Percentiles rank a stretch among this genome's conserved stretches.
phyloP scores from a whole-genome alignment of 2,113 vertebrate genomes.

The Oryzias javanicus region DNA sequence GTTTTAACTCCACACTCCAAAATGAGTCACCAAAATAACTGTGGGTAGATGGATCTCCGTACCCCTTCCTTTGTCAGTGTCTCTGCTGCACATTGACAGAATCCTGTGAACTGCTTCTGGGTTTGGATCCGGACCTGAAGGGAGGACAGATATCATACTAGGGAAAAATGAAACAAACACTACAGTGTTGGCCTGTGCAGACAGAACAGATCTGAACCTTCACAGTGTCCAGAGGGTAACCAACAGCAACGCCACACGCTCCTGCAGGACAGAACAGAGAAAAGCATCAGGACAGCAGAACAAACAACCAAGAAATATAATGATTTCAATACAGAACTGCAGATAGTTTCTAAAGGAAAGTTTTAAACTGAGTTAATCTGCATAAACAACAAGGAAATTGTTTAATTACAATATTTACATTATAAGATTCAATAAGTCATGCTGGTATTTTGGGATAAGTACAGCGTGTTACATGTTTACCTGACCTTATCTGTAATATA shows the following conservation, averaged over 20 bases:
- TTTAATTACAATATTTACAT: neutral
- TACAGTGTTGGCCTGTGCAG: neutral
- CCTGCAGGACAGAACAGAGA: conserved; percentile 48
- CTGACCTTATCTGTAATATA: no score
- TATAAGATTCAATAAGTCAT: neutral
- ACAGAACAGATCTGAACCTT: conserved; percentile 42
- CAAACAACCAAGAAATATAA: no score
- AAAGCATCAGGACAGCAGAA: conserved; percentile 5
- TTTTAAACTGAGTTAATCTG: no score
- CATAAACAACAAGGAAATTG: neutral
- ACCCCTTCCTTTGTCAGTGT: conserved; percentile 72
- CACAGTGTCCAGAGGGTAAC: conserved; percentile 70
- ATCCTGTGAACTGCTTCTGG: conserved; percentile 66
- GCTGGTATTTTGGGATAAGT: no score
- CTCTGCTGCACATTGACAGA: conserved; percentile 55
- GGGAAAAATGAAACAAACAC: neutral
- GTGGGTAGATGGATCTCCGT: neutral
- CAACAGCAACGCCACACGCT: conserved; percentile 66
- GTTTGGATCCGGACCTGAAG: conserved; percentile 70
- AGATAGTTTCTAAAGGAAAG: no score
- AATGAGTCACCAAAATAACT: no score
- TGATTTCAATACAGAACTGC: no score
- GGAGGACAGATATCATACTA: accelerated
- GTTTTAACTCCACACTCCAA: no score
- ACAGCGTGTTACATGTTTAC: no score